A percentile compares a stretch with the other conserved stretches of the same genome.
Evolutionary conservation across 2,888 invertebrate species (phyloP).

Genomic region (Eucriotettix oculatus): DNA sequence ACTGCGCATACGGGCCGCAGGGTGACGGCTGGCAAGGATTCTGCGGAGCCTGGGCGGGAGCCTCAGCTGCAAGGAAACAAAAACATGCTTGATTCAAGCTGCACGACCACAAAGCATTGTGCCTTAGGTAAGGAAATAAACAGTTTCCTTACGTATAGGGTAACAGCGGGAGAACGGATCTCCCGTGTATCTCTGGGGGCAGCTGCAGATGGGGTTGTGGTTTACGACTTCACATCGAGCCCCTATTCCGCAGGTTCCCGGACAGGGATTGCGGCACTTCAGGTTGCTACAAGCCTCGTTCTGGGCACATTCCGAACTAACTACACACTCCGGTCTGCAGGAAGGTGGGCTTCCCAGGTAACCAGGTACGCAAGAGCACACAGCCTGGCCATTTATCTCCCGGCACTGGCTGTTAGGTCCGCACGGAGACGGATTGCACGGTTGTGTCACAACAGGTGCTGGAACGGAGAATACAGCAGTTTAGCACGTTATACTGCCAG

Average conservation of each 20-base stretch:
- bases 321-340: constrained; percentile 55
- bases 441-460: constrained; percentile 35
- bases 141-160: constrained; percentile 36
- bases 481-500: neutral
- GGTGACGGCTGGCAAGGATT: constrained; percentile 37
- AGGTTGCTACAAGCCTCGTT: constrained; percentile 48
- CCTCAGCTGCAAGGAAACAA: neutral
- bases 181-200: constrained; percentile 51
- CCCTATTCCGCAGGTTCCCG: constrained; percentile 54
- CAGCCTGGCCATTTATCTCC: constrained; percentile 48
- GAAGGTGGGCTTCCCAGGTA: constrained; percentile 49
- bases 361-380: constrained; percentile 50
- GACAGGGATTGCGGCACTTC: constrained; percentile 56
- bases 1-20: constrained; percentile 22
- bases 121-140: constrained; percentile 5
- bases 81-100: neutral
- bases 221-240: constrained; percentile 54
- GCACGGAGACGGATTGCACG: constrained; percentile 52
- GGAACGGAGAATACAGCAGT: neutral
- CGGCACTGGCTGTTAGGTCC: constrained; percentile 68
- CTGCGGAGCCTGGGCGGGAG: constrained; percentile 20
- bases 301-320: constrained; percentile 51
- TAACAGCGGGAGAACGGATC: constrained; percentile 64
- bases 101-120: neutral
- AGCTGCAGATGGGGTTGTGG: constrained; percentile 54